Conservation (phyloP, 92 coral and sea anemone species). For the Epizoanthus illoricatus region DNA sequence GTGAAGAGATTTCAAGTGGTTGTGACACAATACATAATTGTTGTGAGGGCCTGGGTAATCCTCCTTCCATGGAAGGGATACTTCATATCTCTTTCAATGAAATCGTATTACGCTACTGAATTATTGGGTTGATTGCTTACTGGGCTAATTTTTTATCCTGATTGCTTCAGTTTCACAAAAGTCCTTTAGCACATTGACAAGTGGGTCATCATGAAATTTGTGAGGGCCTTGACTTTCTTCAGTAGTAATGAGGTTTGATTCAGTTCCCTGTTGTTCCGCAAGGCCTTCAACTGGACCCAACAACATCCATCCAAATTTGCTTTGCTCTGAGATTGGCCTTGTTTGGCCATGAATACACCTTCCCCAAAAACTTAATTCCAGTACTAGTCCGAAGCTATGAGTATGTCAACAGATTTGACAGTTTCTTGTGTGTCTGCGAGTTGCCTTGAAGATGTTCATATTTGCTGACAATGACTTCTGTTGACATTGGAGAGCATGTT, state of each 20-base stretch:
- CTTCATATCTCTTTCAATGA: slow-evolving; percentile 64
- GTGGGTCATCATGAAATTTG: slow-evolving; percentile 36
- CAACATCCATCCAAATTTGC: slow-evolving; percentile 68
- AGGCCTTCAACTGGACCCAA: slow-evolving; percentile 49
- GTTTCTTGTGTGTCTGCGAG: slow-evolving; percentile 50
- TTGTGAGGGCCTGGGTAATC: slow-evolving; percentile 35
- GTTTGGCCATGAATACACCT: slow-evolving; percentile 45
- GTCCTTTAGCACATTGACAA: slow-evolving; percentile 48
- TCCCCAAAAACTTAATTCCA: slow-evolving; percentile 60
- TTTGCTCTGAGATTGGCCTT: slow-evolving; percentile 61
- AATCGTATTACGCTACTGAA: slow-evolving; percentile 43
- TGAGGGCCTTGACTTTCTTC: slow-evolving; percentile 15
- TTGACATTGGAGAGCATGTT: slow-evolving; percentile 61
- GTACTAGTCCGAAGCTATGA: slow-evolving; percentile 68
- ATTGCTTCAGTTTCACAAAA: slow-evolving; percentile 74
- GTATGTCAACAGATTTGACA: slow-evolving; percentile 46
- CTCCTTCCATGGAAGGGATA: slow-evolving; percentile 61
- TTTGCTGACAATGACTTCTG: slow-evolving; percentile 37
- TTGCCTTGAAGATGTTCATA: slow-evolving; percentile 57
- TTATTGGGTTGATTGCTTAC: too few relatives aligned
- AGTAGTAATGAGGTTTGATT: slow-evolving; percentile 42
- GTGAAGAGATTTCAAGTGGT: slow-evolving; percentile 49
- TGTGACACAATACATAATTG: slow-evolving; percentile 48
- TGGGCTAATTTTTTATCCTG: too few relatives aligned
- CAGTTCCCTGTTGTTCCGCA: slow-evolving; percentile 26